Evolutionary conservation across 1,140 invertebrate species (phyloP), one percentile per base, ranked within the genome.

Genomic region (Triops cancriformis): DNA sequence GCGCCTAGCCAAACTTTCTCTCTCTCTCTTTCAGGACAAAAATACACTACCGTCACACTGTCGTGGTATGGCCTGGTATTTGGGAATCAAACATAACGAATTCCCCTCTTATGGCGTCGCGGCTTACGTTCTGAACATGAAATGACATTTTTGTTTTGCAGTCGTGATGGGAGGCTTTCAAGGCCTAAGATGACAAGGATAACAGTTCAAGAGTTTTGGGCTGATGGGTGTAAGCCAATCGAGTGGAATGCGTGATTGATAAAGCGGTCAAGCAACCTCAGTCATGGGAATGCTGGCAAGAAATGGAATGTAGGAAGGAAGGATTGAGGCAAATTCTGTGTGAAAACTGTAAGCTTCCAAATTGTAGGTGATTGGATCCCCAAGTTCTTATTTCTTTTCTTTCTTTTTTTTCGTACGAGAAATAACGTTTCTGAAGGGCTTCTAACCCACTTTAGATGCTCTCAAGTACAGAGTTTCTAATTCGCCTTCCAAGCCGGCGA

Each of bases 1-100:
- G 51, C 51, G 51, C 23, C 51, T 64, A 18, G 51, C 51, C 51
- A 64, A 64, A 64, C 51, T 64, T 64, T 64, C 51, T 64, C 51
- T 64, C 51, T 64, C 23, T 64, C 2, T 18, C 51, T n/a, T n/a
- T n/a, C 10, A 64, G 14, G 51, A 64, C 18, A 18, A 18, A 64
- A 23, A 23, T 64, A 64, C 23, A 64, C 14, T 23, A 64, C 51
- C 14, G 14, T 11, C 14, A 18, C 3, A 64, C 23, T 64, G 14
- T 9, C 51, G n/a, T 64, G 51, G 51, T 23, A 7, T 23, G 4
- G 51, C 51, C 10, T 64, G 51, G 10, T 64, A 37, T 37, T 2
- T 64, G 14, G 18, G 23, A 23, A n/a, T 64, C 23, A 14, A 64
- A 64, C 51, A 64, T 0, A 64, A 45, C 43, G 18, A 64, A 64